A percentile compares a stretch with the other conserved stretches of the same genome.
These are phyloP conservation scores for Ferdinandea cuprea DNA, from an alignment of 2,888 invertebrate species.

Conservation along the genomic window DNA sequence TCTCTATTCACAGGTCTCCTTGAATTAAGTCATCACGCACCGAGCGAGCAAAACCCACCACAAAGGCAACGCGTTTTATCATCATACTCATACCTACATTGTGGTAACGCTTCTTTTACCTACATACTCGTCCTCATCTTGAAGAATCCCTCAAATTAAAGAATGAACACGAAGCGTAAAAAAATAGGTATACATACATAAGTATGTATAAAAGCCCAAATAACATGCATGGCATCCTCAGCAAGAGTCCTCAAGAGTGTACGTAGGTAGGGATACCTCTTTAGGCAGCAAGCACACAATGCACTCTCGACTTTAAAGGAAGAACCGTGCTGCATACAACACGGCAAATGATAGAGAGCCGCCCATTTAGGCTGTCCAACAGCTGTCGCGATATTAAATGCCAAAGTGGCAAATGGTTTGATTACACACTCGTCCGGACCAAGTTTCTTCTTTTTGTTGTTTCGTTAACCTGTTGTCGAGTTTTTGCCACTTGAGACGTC, in stretches of 20 bases:
- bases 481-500: conserved; percentile 55
- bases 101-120: neutral
- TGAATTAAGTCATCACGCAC: conserved; percentile 66
- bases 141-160: conserved; percentile 52
- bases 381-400: conserved; percentile 74
- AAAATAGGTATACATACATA: too few species aligned
- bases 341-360: conserved; percentile 55
- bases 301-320: conserved; percentile 18
- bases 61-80: conserved; percentile 35
- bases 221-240: conserved; percentile 57
- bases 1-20: conserved; percentile 31
- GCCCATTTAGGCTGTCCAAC: conserved; percentile 73
- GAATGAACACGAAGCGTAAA: conserved; percentile 34
- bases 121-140: conserved; percentile 1
- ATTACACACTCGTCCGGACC: conserved; percentile 66
- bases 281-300: conserved; percentile 25
- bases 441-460: conserved; percentile 16
- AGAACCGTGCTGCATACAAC: conserved; percentile 39
- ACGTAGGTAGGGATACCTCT: too few species aligned
- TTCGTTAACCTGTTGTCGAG: conserved; percentile 56
- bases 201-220: conserved; percentile 23
- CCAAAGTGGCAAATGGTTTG: conserved; percentile 74
- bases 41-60: conserved; percentile 2
- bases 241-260: conserved; percentile 38
- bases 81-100: conserved; percentile 1